Base-by-base conservation (phyloP, 2,797 vertebrate genomes). In the Sebastes reedi region DNA sequence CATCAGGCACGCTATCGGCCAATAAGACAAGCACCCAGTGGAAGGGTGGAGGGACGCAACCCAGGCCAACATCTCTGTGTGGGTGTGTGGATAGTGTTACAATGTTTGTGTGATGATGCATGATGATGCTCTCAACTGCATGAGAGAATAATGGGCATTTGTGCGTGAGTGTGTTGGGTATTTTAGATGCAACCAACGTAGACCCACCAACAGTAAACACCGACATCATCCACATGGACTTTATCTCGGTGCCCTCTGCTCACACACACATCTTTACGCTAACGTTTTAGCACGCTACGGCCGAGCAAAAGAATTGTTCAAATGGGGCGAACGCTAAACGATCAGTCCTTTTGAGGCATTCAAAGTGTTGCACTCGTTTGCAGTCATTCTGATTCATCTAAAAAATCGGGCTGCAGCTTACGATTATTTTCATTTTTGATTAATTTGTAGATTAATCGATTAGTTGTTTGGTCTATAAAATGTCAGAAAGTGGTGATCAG, bases 1-100 rank as follows among this genome's bases (percentile, higher is more conserved):
- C 87, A 88, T 84, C 88, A 88, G 68, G 83, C 86, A 87, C 81
- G 71, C 81, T 64, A 90, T 88, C 75, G 34, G 74, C 87, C 86
- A 85, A 75, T 67, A 78, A 88, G 68, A 62, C 81, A 27, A 66
- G 54, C 74, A 4, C 79, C 67, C 65, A 8, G 75, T 67, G 72
- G 54, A 73, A 77, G 89, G 88, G 82, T 42, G 86, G 83, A 79
- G 80, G 68, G 64, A 68, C 50, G 72, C 24, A n/a, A 18, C 42
- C 11, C 77, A 39, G 80, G 68, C 50, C 20, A 73, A 59, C 46
- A 24, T 56, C 8, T 52, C 13, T 52, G 25, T 59, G n/a, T 59
- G 30, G 29, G 70, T 55, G 27, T 74, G 72, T 54, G 60, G 60
- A 11, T 65, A 4, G 30, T 42, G 52, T 56, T 76, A 67, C 80